Evolutionary conservation across 2,113 vertebrate genomes (phyloP).

Genomic region (Mirza zaza): DNA sequence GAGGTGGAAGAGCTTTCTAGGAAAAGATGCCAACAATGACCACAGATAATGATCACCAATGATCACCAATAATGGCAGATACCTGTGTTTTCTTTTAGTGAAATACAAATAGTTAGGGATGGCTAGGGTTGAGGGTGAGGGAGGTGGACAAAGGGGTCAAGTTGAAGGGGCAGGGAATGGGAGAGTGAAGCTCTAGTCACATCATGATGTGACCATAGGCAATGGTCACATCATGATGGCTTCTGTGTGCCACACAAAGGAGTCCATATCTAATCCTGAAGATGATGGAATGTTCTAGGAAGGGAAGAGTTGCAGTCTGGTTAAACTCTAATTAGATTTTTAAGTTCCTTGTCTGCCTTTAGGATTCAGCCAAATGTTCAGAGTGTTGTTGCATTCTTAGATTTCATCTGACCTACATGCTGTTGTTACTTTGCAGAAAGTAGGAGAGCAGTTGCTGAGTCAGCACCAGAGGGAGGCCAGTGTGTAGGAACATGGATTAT

Average conservation of each 20-base stretch:
- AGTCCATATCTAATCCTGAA: background rate
- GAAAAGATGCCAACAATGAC: background rate
- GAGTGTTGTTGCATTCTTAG: background rate
- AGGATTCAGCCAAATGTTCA: background rate
- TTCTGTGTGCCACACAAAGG: background rate
- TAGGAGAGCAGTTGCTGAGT: constrained; percentile 51
- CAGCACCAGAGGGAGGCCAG: background rate
- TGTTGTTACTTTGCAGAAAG: background rate
- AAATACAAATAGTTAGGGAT: background rate
- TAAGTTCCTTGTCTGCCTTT: background rate
- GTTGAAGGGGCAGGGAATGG: background rate
- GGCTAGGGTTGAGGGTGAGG: background rate
- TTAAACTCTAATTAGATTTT: background rate
- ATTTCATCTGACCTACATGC: background rate
- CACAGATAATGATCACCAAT: no score
- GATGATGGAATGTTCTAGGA: background rate
- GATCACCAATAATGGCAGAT: background rate
- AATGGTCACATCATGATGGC: background rate
- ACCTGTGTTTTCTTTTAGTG: background rate
- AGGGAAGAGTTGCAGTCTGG: background rate
- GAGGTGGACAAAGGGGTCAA: background rate
- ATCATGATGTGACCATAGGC: no score
- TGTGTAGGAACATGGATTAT: constrained; percentile 56
- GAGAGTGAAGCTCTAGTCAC: background rate
- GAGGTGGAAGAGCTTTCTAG: background rate